Percentiles rank a stretch among this genome's conserved stretches.
phyloP scores from a whole-genome alignment of 2,113 vertebrate genomes.

The Galbula dea region DNA sequence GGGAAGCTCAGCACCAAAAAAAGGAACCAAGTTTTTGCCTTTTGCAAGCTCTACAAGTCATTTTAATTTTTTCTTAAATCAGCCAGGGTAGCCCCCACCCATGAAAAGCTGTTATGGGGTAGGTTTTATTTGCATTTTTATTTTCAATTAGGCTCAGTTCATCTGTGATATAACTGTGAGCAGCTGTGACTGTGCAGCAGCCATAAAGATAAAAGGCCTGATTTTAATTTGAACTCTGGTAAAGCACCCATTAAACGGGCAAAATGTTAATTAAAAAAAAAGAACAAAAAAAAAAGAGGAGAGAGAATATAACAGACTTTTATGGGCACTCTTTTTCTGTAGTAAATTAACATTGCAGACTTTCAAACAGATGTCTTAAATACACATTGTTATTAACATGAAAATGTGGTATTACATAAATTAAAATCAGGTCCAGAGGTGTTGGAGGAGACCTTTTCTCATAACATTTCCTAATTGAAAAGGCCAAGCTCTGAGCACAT shows the following conservation, averaged over 20 bases:
- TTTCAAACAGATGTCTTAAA: conserved; percentile 82
- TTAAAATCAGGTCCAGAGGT: conserved; percentile 77
- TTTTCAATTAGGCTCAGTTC: conserved; percentile 80
- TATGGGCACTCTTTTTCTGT: conserved; percentile 68
- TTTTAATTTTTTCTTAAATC: conserved; percentile 41
- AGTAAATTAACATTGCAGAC: conserved; percentile 80
- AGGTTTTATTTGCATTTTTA: conserved; percentile 81
- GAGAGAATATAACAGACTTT: conserved; percentile 74
- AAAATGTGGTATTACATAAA: conserved; percentile 82
- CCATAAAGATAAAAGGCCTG: conserved; percentile 81
- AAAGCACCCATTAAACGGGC: conserved; percentile 78
- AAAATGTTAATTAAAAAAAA: conserved; percentile 81
- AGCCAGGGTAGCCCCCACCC: conserved; percentile 9
- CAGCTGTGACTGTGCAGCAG: conserved; percentile 71
- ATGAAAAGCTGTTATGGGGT: conserved; percentile 62
- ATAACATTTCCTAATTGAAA: conserved; percentile 71
- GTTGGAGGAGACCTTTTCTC: conserved; percentile 68
- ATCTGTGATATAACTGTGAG: conserved; percentile 77
- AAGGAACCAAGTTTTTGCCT: not conserved
- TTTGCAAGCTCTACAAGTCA: not conserved
- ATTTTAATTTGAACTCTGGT: conserved; percentile 82
- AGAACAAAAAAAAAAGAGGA: not conserved
- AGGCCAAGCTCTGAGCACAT: conserved; percentile 30
- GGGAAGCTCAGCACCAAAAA: conserved; percentile 25
- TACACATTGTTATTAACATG: conserved; percentile 78